Conservation (phyloP, 2,113 vertebrate species). For the Phylloscopus trochilus region DNA sequence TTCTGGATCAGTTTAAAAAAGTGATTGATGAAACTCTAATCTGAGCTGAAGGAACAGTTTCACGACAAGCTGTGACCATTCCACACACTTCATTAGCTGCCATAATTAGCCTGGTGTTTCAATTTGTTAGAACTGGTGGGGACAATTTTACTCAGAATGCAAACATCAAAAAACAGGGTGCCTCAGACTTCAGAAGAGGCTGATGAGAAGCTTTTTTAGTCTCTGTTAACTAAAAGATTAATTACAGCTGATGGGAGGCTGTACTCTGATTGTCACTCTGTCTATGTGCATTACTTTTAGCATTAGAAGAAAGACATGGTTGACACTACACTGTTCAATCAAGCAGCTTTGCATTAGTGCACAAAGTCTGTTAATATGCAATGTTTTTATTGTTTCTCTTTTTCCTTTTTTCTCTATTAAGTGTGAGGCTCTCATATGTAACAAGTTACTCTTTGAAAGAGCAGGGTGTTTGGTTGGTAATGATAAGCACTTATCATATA, state of each 20-base stretch:
- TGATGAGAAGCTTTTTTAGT: slow-evolving; percentile 86
- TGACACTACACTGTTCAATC: slow-evolving; percentile 72
- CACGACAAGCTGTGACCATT: slow-evolving; percentile 90
- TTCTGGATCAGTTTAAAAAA: slow-evolving; percentile 89
- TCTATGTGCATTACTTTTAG: slow-evolving; percentile 80
- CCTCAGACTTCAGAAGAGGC: slow-evolving; percentile 86
- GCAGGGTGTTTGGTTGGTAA: neutral
- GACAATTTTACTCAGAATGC: slow-evolving; percentile 87
- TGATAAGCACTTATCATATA: neutral
- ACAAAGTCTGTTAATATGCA: slow-evolving; percentile 64
- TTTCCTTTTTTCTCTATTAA: neutral
- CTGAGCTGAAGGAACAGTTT: slow-evolving; percentile 89
- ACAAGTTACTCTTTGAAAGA: slow-evolving; percentile 29
- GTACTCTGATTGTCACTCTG: slow-evolving; percentile 82
- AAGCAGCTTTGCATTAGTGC: slow-evolving; percentile 55
- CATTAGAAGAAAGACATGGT: slow-evolving; percentile 73
- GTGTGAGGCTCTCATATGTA: neutral
- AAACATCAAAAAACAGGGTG: slow-evolving; percentile 87
- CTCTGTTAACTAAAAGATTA: slow-evolving; percentile 93
- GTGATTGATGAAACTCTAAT: slow-evolving; percentile 97
- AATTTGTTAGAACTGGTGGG: slow-evolving; percentile 93
- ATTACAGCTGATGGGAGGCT: slow-evolving; percentile 87
- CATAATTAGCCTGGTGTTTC: slow-evolving; percentile 95
- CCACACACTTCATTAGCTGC: slow-evolving; percentile 95
- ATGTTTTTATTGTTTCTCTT: slow-evolving; percentile 55